These are phyloP conservation scores for Cataglyphis cursor DNA, from an alignment of 2,888 invertebrate genomes.

Conservation along the genomic window DNA sequence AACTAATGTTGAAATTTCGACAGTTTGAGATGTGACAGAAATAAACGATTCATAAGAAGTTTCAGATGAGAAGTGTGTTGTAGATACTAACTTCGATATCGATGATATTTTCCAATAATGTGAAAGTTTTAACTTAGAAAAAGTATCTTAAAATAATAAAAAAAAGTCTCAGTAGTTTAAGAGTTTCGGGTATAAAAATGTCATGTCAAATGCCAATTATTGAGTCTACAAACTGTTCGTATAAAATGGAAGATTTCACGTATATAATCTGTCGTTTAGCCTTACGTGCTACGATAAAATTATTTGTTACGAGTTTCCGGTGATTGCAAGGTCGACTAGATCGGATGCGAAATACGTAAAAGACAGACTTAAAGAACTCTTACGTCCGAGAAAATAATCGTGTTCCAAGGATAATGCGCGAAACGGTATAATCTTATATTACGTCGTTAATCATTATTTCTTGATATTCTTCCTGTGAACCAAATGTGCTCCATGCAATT, in stretches of 20 bases:
- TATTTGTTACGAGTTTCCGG: not conserved
- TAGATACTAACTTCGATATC: not conserved
- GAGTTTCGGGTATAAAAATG: not conserved
- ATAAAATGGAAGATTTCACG: not conserved
- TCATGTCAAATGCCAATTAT: not conserved
- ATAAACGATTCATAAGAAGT: not conserved
- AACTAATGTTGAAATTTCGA: not conserved
- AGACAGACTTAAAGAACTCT: not conserved
- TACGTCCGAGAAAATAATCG: slow-evolving; percentile 10
- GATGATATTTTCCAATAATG: not conserved
- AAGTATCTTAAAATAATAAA: not conserved
- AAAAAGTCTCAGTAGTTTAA: not conserved
- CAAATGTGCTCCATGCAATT: not conserved
- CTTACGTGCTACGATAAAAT: not conserved
- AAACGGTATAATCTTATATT: slow-evolving; percentile 25
- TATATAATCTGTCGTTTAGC: not conserved
- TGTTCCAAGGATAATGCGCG: slow-evolving; percentile 23
- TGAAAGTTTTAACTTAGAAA: not conserved
- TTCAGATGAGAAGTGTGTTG: not conserved
- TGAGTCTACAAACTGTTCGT: not conserved
- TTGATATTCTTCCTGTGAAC: not conserved
- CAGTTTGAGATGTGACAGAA: not conserved
- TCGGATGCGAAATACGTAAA: slow-evolving; percentile 17
- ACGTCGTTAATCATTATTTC: not conserved
- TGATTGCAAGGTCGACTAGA: not conserved